A percentile compares a stretch with the other conserved stretches of the same genome.
Conservation (phyloP, 2,113 vertebrate species). For the Thinocorus orbignyianus region DNA sequence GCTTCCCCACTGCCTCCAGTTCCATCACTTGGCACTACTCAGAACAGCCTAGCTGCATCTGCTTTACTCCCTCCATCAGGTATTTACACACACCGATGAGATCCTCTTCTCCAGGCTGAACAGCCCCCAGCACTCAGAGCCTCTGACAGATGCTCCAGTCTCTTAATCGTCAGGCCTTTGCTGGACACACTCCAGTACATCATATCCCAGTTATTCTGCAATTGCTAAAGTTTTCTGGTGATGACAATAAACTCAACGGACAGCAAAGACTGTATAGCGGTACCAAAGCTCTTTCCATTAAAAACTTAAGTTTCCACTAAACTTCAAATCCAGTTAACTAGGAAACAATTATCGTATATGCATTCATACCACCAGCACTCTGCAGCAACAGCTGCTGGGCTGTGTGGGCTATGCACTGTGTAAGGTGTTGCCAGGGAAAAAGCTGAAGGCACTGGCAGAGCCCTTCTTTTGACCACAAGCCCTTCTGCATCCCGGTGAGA, state of each 20-base stretch:
- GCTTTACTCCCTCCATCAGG: background rate
- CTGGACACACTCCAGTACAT: background rate
- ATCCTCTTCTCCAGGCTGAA: background rate
- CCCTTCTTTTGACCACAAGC: background rate
- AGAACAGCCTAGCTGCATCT: background rate
- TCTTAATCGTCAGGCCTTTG: background rate
- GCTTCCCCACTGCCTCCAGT: background rate
- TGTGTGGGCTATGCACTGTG: fast-evolving
- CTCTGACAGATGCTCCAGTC: background rate
- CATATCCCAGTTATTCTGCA: background rate
- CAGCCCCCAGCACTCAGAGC: fast-evolving
- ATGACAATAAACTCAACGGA: background rate
- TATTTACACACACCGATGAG: background rate
- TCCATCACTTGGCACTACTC: background rate
- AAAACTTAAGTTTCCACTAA: no score
- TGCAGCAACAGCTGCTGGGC: background rate
- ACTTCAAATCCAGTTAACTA: background rate
- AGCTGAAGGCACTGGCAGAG: background rate
- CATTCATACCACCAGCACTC: fast-evolving
- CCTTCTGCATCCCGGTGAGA: fast-evolving
- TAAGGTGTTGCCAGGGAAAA: background rate
- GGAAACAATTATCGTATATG: background rate
- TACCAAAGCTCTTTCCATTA: background rate
- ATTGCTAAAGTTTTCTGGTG: background rate
- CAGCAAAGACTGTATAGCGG: background rate